Conservation (phyloP, 2,888 invertebrate species). For the Minunthozetes semirufus region DNA sequence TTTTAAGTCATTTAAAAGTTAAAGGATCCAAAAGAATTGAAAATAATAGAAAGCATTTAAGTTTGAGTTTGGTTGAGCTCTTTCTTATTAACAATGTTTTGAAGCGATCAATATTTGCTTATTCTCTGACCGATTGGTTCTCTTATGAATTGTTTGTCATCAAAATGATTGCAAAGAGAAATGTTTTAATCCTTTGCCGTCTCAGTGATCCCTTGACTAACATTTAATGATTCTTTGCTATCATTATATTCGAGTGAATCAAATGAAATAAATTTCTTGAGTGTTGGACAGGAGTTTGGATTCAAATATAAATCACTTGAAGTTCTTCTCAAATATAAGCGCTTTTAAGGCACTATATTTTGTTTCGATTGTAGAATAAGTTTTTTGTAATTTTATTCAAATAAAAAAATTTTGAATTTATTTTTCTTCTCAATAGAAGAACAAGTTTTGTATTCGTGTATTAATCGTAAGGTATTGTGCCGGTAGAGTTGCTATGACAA, state of each 20-base stretch:
- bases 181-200: constrained; percentile 21
- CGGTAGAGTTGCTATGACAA: constrained; percentile 17
- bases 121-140: not conserved
- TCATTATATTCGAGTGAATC: constrained; percentile 8
- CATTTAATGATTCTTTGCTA: constrained; percentile 24
- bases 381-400: constrained; percentile 12
- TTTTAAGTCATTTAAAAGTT: too few species aligned
- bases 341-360: not conserved
- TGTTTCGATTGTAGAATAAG: not conserved
- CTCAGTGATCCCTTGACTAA: constrained; percentile 17
- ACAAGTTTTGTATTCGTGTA: not conserved
- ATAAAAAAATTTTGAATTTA: not conserved
- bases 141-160: constrained; percentile 28
- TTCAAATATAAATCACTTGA: constrained; percentile 8
- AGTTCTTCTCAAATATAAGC: not conserved
- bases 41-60: too few species aligned
- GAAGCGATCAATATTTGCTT: not conserved
- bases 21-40: too few species aligned
- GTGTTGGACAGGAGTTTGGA: not conserved
- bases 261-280: constrained; percentile 26
- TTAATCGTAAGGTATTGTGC: not conserved
- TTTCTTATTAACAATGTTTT: too few species aligned
- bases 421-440: constrained; percentile 2
- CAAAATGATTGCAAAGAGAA: constrained; percentile 24
- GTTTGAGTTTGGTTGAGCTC: too few species aligned